Conservation (phyloP, 2,797 vertebrate species). For the Distichodus sexfasciatus region DNA sequence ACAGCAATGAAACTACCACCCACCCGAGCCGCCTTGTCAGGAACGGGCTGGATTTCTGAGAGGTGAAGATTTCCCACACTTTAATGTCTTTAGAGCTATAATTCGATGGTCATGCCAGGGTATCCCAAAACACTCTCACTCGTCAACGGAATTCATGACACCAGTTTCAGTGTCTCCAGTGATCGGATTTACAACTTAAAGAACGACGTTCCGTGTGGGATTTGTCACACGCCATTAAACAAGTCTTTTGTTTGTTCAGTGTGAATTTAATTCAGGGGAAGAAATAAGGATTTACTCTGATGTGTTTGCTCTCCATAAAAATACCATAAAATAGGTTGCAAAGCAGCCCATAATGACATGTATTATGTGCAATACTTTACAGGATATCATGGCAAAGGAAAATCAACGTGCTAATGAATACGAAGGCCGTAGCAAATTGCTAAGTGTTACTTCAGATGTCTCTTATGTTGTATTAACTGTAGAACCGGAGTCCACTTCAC, state of each 20-base stretch:
- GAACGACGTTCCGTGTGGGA: background rate
- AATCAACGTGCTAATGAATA: background rate
- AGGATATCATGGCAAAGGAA: background rate
- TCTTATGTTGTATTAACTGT: too few species aligned
- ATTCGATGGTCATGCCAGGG: slow-evolving; percentile 4
- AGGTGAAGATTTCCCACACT: background rate
- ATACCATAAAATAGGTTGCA: background rate
- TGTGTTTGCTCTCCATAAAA: background rate
- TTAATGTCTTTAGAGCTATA: slow-evolving; percentile 11
- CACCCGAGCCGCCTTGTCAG: slow-evolving; percentile 54
- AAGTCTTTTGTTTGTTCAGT: slow-evolving; percentile 15
- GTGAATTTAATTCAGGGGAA: background rate
- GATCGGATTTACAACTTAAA: slow-evolving; percentile 24
- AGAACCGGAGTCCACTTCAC: too few species aligned
- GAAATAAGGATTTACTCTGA: background rate
- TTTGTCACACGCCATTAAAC: slow-evolving; percentile 12
- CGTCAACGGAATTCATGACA: slow-evolving; percentile 13
- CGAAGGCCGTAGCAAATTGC: background rate
- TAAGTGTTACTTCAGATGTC: too few species aligned
- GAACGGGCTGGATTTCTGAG: slow-evolving; percentile 48
- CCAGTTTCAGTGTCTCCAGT: background rate
- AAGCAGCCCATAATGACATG: background rate
- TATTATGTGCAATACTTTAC: background rate
- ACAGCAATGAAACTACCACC: background rate
- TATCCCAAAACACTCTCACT: slow-evolving; percentile 6